A percentile compares a stretch with the other conserved stretches of the same genome.
phyloP scores from a whole-genome alignment of 2,113 vertebrate species.

The Isichthys henryi region DNA sequence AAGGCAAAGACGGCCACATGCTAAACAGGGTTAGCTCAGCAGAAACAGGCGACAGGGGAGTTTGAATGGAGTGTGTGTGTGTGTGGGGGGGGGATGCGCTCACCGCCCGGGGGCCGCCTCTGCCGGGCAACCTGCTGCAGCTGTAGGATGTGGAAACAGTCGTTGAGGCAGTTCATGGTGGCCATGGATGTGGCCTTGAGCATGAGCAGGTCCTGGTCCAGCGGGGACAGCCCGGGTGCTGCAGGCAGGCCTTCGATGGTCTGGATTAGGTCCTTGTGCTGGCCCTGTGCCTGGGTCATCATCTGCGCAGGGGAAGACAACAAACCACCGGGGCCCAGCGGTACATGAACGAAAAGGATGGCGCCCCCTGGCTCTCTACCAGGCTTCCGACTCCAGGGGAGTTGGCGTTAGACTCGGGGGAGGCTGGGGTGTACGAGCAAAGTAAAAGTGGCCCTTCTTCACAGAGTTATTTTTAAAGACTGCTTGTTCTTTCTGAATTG shows the following conservation, averaged over 20 bases:
- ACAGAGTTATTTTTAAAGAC: not conserved
- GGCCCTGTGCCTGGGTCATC: constrained; percentile 91
- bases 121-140: constrained; percentile 85
- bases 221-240: constrained; percentile 77
- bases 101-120: constrained; percentile 75
- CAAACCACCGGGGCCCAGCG: not conserved
- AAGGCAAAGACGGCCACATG: not conserved
- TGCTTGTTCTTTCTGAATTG: not conserved
- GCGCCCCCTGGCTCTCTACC: not conserved
- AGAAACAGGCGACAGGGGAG: not conserved
- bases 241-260: constrained; percentile 84
- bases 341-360: not conserved
- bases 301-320: constrained; percentile 57
- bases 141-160: constrained; percentile 95
- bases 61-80: not conserved
- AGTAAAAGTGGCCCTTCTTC: not conserved
- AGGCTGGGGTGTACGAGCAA: not conserved
- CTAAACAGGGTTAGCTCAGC: not conserved
- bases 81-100: constrained; percentile 18
- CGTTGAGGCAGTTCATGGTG: constrained; percentile 93
- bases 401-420: not conserved
- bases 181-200: constrained; percentile 97
- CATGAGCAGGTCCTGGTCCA: constrained; percentile 94
- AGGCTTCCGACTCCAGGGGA: not conserved
- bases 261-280: constrained; percentile 87